These are phyloP conservation scores for Perizoma flavofasciatum DNA, from an alignment of 2,888 invertebrate species.

Conservation along the genomic window DNA sequence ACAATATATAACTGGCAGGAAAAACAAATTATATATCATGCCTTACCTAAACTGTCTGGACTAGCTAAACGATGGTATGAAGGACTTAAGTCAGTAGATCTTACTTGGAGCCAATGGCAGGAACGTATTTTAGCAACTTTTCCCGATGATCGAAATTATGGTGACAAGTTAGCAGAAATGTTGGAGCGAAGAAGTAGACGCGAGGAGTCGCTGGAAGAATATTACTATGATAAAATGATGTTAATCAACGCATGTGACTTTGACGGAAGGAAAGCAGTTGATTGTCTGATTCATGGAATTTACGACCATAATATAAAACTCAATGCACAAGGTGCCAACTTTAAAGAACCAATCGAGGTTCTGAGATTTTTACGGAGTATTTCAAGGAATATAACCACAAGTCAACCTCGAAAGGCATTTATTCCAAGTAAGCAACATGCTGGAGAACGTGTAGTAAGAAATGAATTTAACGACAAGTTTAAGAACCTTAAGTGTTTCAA, in stretches of 20 bases:
- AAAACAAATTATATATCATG: constrained; percentile 11
- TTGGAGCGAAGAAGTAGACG: neutral
- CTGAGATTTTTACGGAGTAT: neutral
- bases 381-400: neutral
- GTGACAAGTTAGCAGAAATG: neutral
- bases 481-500: constrained; percentile 1
- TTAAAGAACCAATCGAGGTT: neutral
- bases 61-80: constrained; percentile 12
- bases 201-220: neutral
- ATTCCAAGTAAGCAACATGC: neutral
- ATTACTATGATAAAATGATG: too few species aligned
- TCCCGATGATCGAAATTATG: constrained; percentile 5
- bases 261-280: neutral
- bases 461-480: neutral
- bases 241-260: too few species aligned
- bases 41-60: constrained; percentile 5
- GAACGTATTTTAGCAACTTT: neutral
- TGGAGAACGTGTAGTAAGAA: neutral
- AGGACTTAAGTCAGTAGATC: constrained; percentile 1
- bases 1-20: constrained; percentile 12
- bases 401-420: neutral
- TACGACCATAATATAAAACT: neutral
- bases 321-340: constrained; percentile 2
- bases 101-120: constrained; percentile 11
- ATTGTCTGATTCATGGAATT: neutral